phyloP scores from a whole-genome alignment of 2,888 invertebrate genomes.

The Alloplasta piceator region DNA sequence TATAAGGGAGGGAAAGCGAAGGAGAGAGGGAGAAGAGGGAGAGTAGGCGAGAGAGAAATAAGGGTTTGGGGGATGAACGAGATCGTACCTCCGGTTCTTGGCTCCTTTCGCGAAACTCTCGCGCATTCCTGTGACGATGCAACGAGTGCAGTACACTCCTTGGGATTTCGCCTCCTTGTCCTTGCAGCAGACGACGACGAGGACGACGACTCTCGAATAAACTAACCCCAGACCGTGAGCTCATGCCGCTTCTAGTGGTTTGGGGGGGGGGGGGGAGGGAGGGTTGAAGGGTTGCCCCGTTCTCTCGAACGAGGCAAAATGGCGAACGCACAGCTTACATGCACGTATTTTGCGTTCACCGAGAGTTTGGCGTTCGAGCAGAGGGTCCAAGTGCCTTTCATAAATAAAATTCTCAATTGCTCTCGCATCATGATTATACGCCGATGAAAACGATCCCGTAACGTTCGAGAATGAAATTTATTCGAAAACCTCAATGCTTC shows the following conservation, averaged over 20 bases:
- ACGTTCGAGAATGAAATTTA: too few species aligned
- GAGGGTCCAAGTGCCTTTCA: too few species aligned
- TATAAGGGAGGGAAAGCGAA: conserved; percentile 29
- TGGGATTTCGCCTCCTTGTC: conserved; percentile 47
- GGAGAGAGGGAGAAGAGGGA: background rate
- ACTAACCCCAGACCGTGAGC: conserved; percentile 51
- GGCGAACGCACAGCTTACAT: conserved; percentile 23
- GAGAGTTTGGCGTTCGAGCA: too few species aligned
- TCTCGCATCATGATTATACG: too few species aligned
- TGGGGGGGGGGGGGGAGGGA: conserved; percentile 16
- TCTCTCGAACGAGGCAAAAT: conserved; percentile 45
- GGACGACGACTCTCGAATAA: conserved; percentile 55
- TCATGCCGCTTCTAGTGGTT: conserved; percentile 49
- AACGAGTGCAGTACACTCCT: conserved; percentile 11
- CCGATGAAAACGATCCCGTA: too few species aligned
- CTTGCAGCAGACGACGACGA: conserved; percentile 33
- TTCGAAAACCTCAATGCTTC: too few species aligned
- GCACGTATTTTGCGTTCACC: background rate
- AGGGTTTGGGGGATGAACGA: conserved; percentile 21
- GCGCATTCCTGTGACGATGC: conserved; percentile 37
- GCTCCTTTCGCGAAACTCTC: conserved; percentile 48
- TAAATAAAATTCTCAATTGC: too few species aligned
- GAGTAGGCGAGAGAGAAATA: background rate
- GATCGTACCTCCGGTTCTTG: conserved; percentile 50
- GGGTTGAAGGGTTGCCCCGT: conserved; percentile 4